Evolutionary conservation across 2,888 invertebrate genomes (phyloP).

Genomic region (Sarcophaga subvicina): DNA sequence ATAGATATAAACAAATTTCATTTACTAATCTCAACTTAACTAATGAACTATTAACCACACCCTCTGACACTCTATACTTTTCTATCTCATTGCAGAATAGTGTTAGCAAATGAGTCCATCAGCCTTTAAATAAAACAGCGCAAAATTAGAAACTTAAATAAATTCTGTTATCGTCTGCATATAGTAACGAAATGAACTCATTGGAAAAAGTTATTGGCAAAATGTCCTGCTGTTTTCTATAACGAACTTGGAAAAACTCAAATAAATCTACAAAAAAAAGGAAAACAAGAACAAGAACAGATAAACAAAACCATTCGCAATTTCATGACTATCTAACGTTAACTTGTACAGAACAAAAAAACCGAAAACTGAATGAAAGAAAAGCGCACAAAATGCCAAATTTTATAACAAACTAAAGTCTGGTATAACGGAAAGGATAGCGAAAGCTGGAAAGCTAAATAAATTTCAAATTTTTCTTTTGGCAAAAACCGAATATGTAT

Average conservation of each 20-base stretch:
- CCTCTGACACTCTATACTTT: neutral
- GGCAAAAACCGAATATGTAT: neutral
- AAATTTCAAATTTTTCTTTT: neutral
- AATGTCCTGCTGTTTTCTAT: constrained; percentile 55
- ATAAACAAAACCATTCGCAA: constrained; percentile 3
- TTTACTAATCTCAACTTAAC: constrained; percentile 28
- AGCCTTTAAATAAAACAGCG: constrained; percentile 34
- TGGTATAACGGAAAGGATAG: neutral
- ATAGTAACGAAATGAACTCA: constrained; percentile 29
- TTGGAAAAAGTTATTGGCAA: constrained; percentile 34
- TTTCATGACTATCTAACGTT: constrained; percentile 40
- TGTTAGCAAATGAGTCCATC: neutral
- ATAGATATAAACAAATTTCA: too few species aligned
- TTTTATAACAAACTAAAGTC: neutral
- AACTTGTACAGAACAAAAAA: constrained; percentile 10
- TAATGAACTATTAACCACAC: constrained; percentile 41
- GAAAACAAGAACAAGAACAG: neutral
- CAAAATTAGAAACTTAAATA: constrained; percentile 40
- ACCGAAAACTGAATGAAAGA: neutral
- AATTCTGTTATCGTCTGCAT: constrained; percentile 3
- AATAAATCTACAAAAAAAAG: neutral
- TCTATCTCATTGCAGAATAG: constrained; percentile 41
- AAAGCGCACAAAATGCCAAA: constrained; percentile 2
- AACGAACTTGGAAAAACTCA: constrained; percentile 24
- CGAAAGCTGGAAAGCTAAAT: neutral